Percentiles rank a stretch among this genome's conserved stretches.
phyloP scores from a whole-genome alignment of 2,113 vertebrate species.

The Garra rufa region DNA sequence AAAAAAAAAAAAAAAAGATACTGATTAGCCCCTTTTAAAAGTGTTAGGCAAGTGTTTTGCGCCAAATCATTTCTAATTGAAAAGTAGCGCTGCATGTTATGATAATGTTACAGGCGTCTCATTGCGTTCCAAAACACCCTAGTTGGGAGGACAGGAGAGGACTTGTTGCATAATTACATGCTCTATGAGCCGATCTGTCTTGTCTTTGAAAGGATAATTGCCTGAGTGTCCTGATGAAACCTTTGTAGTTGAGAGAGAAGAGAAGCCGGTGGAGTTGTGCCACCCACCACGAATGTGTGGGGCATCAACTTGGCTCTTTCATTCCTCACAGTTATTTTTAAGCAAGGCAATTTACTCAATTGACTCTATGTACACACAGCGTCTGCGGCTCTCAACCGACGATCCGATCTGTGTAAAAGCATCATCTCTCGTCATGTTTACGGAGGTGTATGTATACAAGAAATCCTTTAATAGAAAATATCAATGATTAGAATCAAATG shows the following conservation, averaged over 20 bases:
- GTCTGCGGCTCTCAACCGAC: conserved; percentile 22
- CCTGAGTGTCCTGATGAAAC: conserved; percentile 44
- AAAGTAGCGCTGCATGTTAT: conserved; percentile 51
- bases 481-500: background rate
- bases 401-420: background rate
- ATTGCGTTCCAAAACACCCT: conserved; percentile 51
- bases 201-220: conserved; percentile 60
- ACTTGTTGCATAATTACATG: conserved; percentile 59
- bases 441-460: conserved; percentile 7
- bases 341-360: conserved; percentile 42
- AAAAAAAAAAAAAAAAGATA: background rate
- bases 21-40: conserved; percentile 32
- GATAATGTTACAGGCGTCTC: conserved; percentile 51
- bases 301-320: conserved; percentile 17
- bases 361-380: conserved; percentile 31
- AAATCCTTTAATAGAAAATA: conserved; percentile 12
- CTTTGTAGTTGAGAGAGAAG: conserved; percentile 33
- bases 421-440: background rate
- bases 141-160: conserved; percentile 54
- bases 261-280: conserved; percentile 48
- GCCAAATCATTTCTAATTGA: conserved; percentile 51
- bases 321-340: conserved; percentile 30
- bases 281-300: conserved; percentile 54
- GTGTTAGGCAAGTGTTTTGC: conserved; percentile 27
- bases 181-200: conserved; percentile 51